phyloP scores from a whole-genome alignment of 53 echinoderm and acorn worm species.

The Mesocentrotus franciscanus region DNA sequence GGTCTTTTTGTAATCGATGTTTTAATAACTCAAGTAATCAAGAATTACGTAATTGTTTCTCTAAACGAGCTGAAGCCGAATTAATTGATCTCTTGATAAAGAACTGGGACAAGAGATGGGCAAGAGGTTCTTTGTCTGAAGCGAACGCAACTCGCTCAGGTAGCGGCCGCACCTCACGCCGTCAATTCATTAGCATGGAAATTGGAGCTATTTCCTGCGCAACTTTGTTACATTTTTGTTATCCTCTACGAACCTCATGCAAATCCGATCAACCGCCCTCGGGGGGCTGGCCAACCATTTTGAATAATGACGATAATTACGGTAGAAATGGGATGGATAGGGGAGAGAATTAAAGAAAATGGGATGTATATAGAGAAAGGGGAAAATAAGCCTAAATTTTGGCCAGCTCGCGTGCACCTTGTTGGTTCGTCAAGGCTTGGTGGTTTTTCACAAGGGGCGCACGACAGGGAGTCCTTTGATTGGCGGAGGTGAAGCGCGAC shows the following conservation, averaged over 20 bases:
- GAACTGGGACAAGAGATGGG: not conserved
- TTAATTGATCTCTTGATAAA: not conserved
- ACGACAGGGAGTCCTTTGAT: conserved; percentile 58
- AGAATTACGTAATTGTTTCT: not conserved
- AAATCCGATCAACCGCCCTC: conserved; percentile 60
- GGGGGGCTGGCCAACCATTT: conserved; percentile 46
- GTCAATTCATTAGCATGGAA: conserved; percentile 61
- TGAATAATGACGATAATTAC: conserved; percentile 56
- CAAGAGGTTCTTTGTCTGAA: conserved; percentile 25
- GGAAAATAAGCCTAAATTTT: not conserved
- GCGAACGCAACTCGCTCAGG: conserved; percentile 21
- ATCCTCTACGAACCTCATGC: conserved; percentile 43
- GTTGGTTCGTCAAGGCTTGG: conserved; percentile 56
- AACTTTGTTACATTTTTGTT: conserved; percentile 55
- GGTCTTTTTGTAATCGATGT: not conserved
- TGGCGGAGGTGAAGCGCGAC: conserved; percentile 59
- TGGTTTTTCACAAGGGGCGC: conserved; percentile 58
- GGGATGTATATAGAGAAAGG: not conserved
- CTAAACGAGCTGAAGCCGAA: not conserved
- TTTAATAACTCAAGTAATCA: not conserved
- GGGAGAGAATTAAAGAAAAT: not conserved
- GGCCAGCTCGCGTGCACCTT: conserved; percentile 62
- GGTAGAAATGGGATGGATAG: conserved; percentile 29
- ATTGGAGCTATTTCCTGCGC: conserved; percentile 58
- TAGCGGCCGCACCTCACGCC: conserved; percentile 49